Evolutionary conservation across 2,797 vertebrate species (phyloP), one percentile per base, ranked within the genome.

Genomic region (Clarias platycephalus): DNA sequence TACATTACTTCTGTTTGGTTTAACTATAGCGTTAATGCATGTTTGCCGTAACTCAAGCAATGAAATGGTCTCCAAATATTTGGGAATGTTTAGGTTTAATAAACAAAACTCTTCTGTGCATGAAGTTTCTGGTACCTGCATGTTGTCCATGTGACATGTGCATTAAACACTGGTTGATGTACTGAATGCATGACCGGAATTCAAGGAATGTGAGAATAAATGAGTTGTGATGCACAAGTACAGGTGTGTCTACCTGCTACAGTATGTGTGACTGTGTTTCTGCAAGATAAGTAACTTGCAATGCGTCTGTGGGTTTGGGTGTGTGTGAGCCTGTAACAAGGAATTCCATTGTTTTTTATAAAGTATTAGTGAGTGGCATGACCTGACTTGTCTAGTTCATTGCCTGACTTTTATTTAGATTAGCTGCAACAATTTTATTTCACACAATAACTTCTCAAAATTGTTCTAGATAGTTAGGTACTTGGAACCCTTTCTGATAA

Each of bases 111-210:
- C 37, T 10, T n/a, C n/a, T 49, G 24, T 66, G 40, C 62, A 44
- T 57, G 28, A 31, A 18, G 20, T 60, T 60, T 72, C 34, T 72
- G 20, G n/a, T 55, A 15, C 28, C 13, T 68, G 5, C 26, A 66
- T 37, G 62, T 58, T 58, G 77, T 85, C 85, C 83, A 89, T 83
- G 89, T 80, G 71, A 13, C 49, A 2, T 86, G 81, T 55, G 13
- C 22, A 7, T 22, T 76, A 84, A 84, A 60, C 60, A 44, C 28
- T 71, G 49, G 18, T 20, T 80, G 28, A 18, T 28, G 22, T 40
- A 76, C 44, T 40, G 55, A 81, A 74, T 82, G 57, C 12, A 70
- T 76, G 83, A 68, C 37, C 28, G 26, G 79, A 80, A 87, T 83
- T 55, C 55, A 26, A 37, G 60, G 77, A 86, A 87, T 87, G 62